phyloP scores from a whole-genome alignment of 2,113 vertebrate genomes.

The Sialia sialis region DNA sequence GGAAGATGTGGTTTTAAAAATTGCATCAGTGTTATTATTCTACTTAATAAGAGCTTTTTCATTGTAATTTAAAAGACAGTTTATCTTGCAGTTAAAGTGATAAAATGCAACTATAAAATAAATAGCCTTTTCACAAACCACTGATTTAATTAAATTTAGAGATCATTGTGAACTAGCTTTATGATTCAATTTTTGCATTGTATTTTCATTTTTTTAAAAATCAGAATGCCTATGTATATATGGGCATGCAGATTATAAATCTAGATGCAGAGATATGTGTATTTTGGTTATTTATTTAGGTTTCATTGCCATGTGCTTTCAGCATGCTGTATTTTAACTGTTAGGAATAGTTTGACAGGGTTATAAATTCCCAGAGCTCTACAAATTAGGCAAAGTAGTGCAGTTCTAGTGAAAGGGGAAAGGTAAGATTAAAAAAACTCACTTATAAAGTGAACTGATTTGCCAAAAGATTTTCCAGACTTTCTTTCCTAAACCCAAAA shows the following conservation, averaged over 20 bases:
- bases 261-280: neutral
- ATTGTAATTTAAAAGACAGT: constrained; percentile 44
- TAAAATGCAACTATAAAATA: constrained; percentile 11
- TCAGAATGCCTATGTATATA: neutral
- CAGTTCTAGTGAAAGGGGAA: neutral
- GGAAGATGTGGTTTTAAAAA: constrained; percentile 35
- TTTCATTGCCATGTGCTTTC: neutral
- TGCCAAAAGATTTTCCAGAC: neutral
- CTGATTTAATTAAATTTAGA: constrained; percentile 14
- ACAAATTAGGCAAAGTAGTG: neutral
- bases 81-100: constrained; percentile 38
- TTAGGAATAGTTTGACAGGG: neutral
- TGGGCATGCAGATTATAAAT: neutral
- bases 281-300: neutral
- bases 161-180: neutral
- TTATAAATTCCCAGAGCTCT: neutral
- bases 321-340: neutral
- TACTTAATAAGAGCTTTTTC: constrained; percentile 39
- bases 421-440: neutral
- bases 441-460: neutral
- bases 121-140: constrained; percentile 16
- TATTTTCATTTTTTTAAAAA: neutral
- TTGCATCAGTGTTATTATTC: neutral
- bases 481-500: neutral
- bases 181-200: neutral